Evolutionary conservation across 1,140 invertebrate species (phyloP).

Genomic region (honey bee (Apis mellifera)): Amel_HAv3.1 CM009935.2:8745501-8746000

Average conservation of each 20-base stretch:
- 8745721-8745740: no score
- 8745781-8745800: constrained; percentile 24
- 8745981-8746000: neutral
- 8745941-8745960: neutral
- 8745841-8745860: neutral
- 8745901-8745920: constrained; percentile 42
- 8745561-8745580: no score
- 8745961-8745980: constrained; percentile 4
- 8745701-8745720: no score
- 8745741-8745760: neutral
- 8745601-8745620: no score
- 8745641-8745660: no score
- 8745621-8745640: no score
- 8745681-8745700: no score
- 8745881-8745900: constrained; percentile 42
- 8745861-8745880: constrained; percentile 55
- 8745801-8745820: constrained; percentile 12
- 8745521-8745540: no score
- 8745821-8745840: constrained; percentile 1
- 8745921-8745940: neutral
- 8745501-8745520: no score
- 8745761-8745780: constrained; percentile 56
- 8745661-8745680: no score
- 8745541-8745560: no score
- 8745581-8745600: no score